phyloP scores from a whole-genome alignment of 2,888 invertebrate species.

The Ornithoptera alexandrae region DNA sequence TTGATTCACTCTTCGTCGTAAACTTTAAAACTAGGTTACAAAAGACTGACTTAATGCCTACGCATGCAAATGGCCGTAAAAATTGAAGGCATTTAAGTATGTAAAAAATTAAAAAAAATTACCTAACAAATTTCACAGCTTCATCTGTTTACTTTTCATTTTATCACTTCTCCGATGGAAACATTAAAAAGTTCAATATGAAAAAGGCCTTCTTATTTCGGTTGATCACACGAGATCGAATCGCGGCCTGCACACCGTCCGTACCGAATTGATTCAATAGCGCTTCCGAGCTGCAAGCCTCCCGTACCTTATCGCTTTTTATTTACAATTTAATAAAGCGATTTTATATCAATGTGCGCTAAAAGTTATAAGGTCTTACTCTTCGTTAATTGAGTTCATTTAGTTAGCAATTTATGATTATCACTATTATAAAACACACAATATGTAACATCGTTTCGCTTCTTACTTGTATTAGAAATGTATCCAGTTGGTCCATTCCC shows the following conservation, averaged over 20 bases:
- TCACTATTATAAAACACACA: neutral
- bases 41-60: too few species aligned
- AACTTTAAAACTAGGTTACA: neutral
- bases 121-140: neutral
- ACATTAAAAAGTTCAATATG: slow-evolving; percentile 1
- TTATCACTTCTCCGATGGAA: neutral
- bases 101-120: neutral
- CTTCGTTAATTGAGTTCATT: neutral
- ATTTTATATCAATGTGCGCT: slow-evolving; percentile 3
- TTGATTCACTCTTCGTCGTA: neutral
- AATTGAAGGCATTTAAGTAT: neutral
- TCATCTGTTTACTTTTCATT: neutral
- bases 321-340: slow-evolving; percentile 1
- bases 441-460: neutral
- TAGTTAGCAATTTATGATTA: neutral
- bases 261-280: slow-evolving; percentile 59
- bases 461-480: neutral
- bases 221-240: slow-evolving; percentile 47
- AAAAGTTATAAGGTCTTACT: neutral
- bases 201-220: slow-evolving; percentile 36
- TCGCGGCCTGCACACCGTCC: slow-evolving; percentile 48
- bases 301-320: slow-evolving; percentile 1
- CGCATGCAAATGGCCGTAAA: too few species aligned
- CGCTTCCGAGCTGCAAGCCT: slow-evolving; percentile 54
- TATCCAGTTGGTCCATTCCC: too few species aligned